A percentile compares a stretch with the other conserved stretches of the same genome.
Evolutionary conservation across 2,113 vertebrate genomes (phyloP).

Genomic region (Mystacornis crossleyi): DNA sequence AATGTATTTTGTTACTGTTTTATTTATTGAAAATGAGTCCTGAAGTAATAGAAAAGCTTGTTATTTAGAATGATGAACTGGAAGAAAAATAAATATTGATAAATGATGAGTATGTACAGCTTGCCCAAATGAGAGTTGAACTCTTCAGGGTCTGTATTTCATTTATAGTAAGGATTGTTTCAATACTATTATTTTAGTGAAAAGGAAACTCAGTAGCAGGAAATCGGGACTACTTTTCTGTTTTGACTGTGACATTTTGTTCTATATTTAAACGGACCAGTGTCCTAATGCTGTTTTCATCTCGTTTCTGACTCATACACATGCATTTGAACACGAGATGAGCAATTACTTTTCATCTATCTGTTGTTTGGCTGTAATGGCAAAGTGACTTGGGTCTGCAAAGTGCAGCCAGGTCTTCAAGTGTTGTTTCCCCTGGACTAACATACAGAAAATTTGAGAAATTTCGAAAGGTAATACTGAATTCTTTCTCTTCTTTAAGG

Average conservation of each 20-base stretch:
- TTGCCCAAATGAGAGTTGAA: not conserved
- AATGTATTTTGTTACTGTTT: not conserved
- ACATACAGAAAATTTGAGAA: not conserved
- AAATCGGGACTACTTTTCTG: not conserved
- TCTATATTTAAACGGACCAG: not conserved
- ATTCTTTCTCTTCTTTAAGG: not conserved
- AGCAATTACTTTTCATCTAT: not conserved
- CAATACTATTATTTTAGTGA: not conserved
- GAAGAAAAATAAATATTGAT: not conserved
- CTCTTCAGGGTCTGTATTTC: not conserved
- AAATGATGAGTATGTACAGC: not conserved
- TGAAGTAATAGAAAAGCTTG: not conserved
- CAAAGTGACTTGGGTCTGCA: not conserved
- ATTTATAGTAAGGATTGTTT: not conserved
- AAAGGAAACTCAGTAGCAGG: not conserved
- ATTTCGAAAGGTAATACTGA: not conserved
- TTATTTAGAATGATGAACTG: not conserved
- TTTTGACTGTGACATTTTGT: not conserved
- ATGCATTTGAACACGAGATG: not conserved
- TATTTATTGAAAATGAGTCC: not conserved
- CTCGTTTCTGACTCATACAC: not conserved
- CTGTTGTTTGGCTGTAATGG: not conserved
- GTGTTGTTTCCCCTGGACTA: not conserved
- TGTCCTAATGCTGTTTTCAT: not conserved
- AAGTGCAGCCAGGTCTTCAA: not conserved